phyloP scores from a whole-genome alignment of 2,888 invertebrate species.

The Trichacis sp. region DNA sequence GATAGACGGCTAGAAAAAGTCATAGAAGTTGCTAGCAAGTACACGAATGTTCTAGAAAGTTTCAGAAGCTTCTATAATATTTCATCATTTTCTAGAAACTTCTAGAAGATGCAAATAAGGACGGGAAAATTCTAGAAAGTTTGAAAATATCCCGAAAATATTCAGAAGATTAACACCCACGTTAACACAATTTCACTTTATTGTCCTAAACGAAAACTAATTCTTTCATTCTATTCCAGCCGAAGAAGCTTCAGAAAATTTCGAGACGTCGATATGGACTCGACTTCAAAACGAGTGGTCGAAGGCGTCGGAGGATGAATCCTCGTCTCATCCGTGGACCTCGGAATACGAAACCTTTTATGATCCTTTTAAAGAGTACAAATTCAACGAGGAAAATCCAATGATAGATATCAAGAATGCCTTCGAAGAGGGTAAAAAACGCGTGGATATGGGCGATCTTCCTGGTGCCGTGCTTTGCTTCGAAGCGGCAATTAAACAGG shows the following conservation, averaged over 20 bases:
- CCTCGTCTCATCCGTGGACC: slow-evolving; percentile 77
- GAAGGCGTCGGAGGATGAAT: slow-evolving; percentile 74
- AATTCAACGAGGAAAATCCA: slow-evolving; percentile 87
- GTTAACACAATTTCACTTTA: too few species aligned
- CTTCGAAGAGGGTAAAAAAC: slow-evolving; percentile 86
- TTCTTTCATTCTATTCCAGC: background rate
- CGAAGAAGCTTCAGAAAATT: slow-evolving; percentile 67
- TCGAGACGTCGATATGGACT: slow-evolving; percentile 70
- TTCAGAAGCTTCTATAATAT: too few species aligned
- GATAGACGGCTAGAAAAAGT: too few species aligned
- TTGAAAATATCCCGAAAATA: too few species aligned
- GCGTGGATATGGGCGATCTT: slow-evolving; percentile 87
- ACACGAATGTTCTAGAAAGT: too few species aligned
- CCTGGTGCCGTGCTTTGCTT: slow-evolving; percentile 96
- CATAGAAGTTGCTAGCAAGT: too few species aligned
- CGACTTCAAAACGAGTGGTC: slow-evolving; percentile 83
- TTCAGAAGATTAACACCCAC: too few species aligned
- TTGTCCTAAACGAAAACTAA: too few species aligned
- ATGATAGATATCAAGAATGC: slow-evolving; percentile 83
- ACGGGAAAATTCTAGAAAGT: too few species aligned
- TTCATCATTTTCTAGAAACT: too few species aligned
- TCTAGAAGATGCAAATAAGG: too few species aligned
- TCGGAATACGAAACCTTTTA: slow-evolving; percentile 76
- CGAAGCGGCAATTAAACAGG: slow-evolving; percentile 92
- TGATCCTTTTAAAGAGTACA: slow-evolving; percentile 80